Evolutionary conservation across 2,113 vertebrate species (phyloP).

Genomic region (Andinoacara biseriatus): DNA sequence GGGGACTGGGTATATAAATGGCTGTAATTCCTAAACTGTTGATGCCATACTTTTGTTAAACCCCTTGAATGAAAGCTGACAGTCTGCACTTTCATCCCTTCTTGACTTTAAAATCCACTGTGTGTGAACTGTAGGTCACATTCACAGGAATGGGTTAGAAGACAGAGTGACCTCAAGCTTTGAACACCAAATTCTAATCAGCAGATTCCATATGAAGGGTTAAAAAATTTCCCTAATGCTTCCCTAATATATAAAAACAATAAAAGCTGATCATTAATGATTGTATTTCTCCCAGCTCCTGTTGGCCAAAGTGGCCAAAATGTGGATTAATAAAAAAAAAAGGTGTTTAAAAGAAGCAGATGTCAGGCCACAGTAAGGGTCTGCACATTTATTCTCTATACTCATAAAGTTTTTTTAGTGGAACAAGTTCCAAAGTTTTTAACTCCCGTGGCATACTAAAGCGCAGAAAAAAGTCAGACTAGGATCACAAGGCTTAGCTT

Average conservation of each 20-base stretch:
- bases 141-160: neutral
- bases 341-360: neutral
- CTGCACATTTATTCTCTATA: neutral
- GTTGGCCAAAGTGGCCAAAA: neutral
- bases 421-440: neutral
- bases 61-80: neutral
- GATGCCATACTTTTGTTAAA: neutral
- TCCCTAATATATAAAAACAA: neutral
- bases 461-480: neutral
- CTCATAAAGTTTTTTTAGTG: neutral
- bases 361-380: neutral
- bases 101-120: neutral
- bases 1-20: no score
- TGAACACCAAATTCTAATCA: no score
- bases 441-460: neutral
- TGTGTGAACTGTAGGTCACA: neutral
- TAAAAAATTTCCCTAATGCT: no score
- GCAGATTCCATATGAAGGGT: no score
- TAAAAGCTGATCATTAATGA: neutral
- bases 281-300: neutral
- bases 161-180: no score
- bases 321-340: no score
- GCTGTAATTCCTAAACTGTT: neutral
- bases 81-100: neutral
- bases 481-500: neutral